Evolutionary conservation across 2,113 vertebrate genomes (phyloP).

Genomic region (Apaloderma vittatum): DNA sequence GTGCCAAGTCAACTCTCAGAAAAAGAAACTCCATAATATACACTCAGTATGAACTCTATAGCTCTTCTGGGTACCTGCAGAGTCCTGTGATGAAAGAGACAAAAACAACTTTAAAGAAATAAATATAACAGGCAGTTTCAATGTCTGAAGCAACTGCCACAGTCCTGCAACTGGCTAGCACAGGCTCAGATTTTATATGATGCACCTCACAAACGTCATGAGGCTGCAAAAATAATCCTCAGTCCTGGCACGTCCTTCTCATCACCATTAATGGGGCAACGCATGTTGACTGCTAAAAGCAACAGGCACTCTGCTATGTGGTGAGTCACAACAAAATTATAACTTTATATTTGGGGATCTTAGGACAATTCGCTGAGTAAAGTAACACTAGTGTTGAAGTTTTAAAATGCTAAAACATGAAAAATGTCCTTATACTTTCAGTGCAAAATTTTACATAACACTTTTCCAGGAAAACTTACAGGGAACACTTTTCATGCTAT

Average conservation of each 20-base stretch:
- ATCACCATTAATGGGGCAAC: background rate
- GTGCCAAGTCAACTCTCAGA: background rate
- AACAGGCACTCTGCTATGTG: background rate
- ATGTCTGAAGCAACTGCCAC: background rate
- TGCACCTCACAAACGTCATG: background rate
- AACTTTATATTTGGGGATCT: background rate
- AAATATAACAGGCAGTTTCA: background rate
- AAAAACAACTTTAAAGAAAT: background rate
- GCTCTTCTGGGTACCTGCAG: background rate
- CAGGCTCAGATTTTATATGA: background rate
- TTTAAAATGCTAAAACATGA: background rate
- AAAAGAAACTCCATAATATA: background rate
- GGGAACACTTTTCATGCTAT: background rate
- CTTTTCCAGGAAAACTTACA: background rate
- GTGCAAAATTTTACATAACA: background rate
- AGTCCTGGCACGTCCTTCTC: background rate
- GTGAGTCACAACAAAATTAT: background rate
- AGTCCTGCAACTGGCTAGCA: background rate
- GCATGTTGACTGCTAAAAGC: background rate
- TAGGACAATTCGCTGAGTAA: background rate
- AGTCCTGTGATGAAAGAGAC: background rate
- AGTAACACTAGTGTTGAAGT: background rate
- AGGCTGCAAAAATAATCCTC: background rate
- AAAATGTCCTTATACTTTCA: background rate
- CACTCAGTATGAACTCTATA: background rate